Base-by-base conservation (phyloP, 1,140 invertebrate genomes). In the Luehdorfia chinensis region DNA sequence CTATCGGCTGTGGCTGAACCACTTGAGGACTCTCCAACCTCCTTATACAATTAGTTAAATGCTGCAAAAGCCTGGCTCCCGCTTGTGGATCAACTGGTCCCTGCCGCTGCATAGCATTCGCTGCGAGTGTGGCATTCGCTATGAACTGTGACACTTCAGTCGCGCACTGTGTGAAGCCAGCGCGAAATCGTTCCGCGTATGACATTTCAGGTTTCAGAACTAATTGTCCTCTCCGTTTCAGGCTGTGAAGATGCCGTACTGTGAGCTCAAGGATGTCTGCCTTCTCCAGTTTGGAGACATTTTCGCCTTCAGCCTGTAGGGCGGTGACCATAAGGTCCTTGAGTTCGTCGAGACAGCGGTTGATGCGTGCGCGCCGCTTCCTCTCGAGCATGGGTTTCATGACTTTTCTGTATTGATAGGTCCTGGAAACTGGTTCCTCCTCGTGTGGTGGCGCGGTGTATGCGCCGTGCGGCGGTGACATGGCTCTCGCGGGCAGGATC, bases 311-410 rank as follows among this genome's bases (percentile, higher is more conserved):
- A 18, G 93, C 90, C 59, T 95, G 94, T 1, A 96, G 84, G 1
- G 95, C 94, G 31, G 94, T 93, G 23, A 97, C 93, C 91, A 98
- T 96, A 43, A 98, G 87, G 67, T 95, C 94, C 75, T 98, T 98
- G 12, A 98, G 89, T 73, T 97, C 95, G 75, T 96, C 94, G 51
- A 98, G 88, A 76, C 96, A 98, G 34, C 94, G 92, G 88, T 98
- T 98, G 84, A 98, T 98, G 53, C 97, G 89, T 0, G 96, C 96
- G 48, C 97, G 87, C 34, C 97, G 88, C 86, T 96, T 95, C 46
- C 97, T 92, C 81, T 98, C 97, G 70, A 98, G 89, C 91, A 98
- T 93, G 15, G 97, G 97, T 84, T 98, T 98, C 93, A 95, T 96
- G 55, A 96, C 94, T 90, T 96, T 96, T 84, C 94, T 90, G 87